Percentiles rank a stretch among this genome's conserved stretches.
Conservation (phyloP, 2,797 vertebrate species). For the Pangasius macronema region DNA sequence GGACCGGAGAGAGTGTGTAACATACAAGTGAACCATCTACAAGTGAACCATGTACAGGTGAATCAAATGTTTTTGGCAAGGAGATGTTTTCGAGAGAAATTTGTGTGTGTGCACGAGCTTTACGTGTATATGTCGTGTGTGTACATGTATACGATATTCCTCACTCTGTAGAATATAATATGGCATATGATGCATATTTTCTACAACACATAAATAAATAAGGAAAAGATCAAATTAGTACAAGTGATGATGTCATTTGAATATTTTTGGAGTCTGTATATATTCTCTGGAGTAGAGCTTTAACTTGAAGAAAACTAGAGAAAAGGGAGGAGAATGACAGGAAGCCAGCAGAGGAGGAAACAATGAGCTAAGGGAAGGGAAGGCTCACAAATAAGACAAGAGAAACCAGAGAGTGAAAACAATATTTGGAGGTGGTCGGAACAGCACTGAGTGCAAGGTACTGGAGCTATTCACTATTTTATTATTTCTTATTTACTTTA, state of each 20-base stretch:
- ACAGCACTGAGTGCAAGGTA: conserved; percentile 35
- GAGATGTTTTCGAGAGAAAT: background rate
- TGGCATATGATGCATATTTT: background rate
- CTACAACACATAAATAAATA: background rate
- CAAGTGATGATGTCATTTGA: background rate
- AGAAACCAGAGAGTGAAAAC: conserved; percentile 49
- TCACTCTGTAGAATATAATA: background rate
- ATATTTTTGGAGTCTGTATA: background rate
- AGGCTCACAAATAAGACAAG: conserved; percentile 20
- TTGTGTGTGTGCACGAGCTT: background rate
- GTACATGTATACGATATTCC: background rate
- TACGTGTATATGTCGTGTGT: background rate
- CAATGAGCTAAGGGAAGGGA: background rate
- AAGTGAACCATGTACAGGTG: background rate
- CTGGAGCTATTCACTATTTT: background rate
- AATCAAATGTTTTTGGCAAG: background rate
- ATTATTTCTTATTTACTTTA: background rate
- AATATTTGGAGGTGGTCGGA: conserved; percentile 47
- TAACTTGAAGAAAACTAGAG: background rate
- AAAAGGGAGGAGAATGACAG: conserved; percentile 16
- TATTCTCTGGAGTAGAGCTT: background rate
- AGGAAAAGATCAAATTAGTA: too few relatives aligned
- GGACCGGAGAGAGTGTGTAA: conserved; percentile 25
- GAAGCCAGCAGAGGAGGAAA: conserved; percentile 18
- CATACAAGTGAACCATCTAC: background rate